These are phyloP conservation scores for Pterostichus madidus DNA, from an alignment of 2,888 invertebrate genomes.

Conservation along the genomic window DNA sequence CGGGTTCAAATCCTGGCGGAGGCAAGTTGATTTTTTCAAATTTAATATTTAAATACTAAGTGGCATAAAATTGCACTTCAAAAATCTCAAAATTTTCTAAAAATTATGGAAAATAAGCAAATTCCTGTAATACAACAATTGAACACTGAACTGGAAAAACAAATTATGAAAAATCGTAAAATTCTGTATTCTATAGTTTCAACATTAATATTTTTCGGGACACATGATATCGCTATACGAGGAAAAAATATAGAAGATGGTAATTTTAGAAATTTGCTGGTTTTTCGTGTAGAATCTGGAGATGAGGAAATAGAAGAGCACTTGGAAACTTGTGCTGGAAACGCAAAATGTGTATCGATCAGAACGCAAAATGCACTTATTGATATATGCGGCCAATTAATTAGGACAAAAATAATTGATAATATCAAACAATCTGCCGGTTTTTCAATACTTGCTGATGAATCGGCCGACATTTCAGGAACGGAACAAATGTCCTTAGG, in stretches of 20 bases:
- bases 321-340: slow-evolving; percentile 54
- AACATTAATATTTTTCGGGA: neutral
- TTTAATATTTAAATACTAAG: too few species aligned
- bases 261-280: slow-evolving; percentile 65
- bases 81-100: neutral
- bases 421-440: slow-evolving; percentile 64
- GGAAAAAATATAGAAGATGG: slow-evolving; percentile 3
- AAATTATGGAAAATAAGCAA: neutral
- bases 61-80: slow-evolving; percentile 2
- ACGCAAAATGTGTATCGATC: slow-evolving; percentile 67
- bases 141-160: too few species aligned
- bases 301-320: slow-evolving; percentile 63
- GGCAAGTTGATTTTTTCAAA: too few species aligned
- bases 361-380: slow-evolving; percentile 69
- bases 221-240: slow-evolving; percentile 5
- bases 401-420: slow-evolving; percentile 67
- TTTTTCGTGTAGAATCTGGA: slow-evolving; percentile 67
- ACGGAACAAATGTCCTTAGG: slow-evolving; percentile 70
- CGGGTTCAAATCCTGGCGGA: too few species aligned
- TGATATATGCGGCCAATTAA: slow-evolving; percentile 69
- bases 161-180: too few species aligned
- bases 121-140: neutral
- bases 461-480: slow-evolving; percentile 71
- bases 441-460: slow-evolving; percentile 69
- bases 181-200: slow-evolving; percentile 17